Conservation (phyloP, 2,113 vertebrate genomes). For the Henicopernis longicauda region DNA sequence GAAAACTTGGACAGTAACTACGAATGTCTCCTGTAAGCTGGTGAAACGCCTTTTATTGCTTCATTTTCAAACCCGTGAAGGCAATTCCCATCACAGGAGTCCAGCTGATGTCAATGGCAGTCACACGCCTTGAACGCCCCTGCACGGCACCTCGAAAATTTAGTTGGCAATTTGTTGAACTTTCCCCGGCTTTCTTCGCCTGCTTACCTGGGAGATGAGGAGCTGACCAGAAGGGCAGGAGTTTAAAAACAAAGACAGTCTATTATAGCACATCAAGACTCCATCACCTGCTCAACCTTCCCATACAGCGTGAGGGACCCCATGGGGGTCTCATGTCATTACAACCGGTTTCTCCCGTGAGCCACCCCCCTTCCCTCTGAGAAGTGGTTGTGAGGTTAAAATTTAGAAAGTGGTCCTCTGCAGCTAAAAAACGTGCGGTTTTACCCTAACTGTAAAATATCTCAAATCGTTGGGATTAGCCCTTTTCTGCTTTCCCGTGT, state of each 20-base stretch:
- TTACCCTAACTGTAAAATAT: slow-evolving; percentile 72
- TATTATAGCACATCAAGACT: background rate
- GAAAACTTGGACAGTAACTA: background rate
- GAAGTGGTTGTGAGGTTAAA: slow-evolving; percentile 47
- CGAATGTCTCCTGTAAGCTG: background rate
- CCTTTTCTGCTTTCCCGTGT: slow-evolving; percentile 76
- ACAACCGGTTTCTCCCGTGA: background rate
- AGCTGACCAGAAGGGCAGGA: background rate
- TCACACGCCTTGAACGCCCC: fast-evolving
- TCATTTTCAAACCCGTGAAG: background rate
- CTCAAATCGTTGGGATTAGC: slow-evolving; percentile 73
- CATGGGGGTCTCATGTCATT: background rate
- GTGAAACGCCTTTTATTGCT: background rate
- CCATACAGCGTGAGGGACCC: background rate
- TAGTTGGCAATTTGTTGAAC: background rate
- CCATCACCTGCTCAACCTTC: background rate
- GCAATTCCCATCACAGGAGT: background rate
- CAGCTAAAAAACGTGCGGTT: slow-evolving; percentile 67
- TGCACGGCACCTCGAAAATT: background rate
- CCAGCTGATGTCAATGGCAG: background rate
- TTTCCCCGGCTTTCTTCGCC: background rate
- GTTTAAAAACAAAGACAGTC: background rate
- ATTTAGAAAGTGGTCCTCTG: slow-evolving; percentile 63
- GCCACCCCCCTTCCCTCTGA: background rate
- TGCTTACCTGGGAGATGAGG: background rate